Conservation (phyloP, 2,797 vertebrate genomes). For the Galagoides demidoff region DNA sequence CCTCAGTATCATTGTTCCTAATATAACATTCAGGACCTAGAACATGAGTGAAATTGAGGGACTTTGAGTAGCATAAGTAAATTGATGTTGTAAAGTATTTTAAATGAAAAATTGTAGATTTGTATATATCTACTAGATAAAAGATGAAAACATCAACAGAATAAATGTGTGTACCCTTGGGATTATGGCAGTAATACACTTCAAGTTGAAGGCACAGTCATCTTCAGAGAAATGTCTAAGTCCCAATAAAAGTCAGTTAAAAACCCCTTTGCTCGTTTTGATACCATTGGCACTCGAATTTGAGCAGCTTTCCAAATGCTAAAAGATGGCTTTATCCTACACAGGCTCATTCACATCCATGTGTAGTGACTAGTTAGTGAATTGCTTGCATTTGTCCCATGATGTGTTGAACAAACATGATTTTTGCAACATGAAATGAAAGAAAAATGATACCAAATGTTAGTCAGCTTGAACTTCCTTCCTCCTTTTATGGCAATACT, state of each 20-base stretch:
- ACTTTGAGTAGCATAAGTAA: neutral
- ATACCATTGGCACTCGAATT: neutral
- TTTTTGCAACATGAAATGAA: slow-evolving; percentile 43
- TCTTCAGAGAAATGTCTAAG: slow-evolving; percentile 16
- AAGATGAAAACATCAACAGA: neutral
- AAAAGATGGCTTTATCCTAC: neutral
- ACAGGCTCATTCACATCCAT: neutral
- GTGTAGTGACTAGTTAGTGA: slow-evolving; percentile 29
- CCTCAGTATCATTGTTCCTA: neutral
- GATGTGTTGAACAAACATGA: neutral
- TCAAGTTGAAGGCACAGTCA: neutral
- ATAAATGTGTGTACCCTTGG: neutral
- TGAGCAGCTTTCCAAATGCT: slow-evolving; percentile 16
- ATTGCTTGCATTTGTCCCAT: neutral
- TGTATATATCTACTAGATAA: neutral
- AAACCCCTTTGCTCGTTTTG: neutral
- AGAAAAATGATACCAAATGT: slow-evolving; percentile 49
- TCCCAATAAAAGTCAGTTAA: slow-evolving; percentile 23
- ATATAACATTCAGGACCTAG: neutral
- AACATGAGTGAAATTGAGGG: neutral
- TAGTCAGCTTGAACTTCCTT: slow-evolving; percentile 39
- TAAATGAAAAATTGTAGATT: neutral
- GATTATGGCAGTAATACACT: neutral
- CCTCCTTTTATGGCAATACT: slow-evolving; percentile 51
- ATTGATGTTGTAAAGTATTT: neutral